Conservation (phyloP, 2,113 vertebrate species). For the Aldabrachelys gigantea region DNA sequence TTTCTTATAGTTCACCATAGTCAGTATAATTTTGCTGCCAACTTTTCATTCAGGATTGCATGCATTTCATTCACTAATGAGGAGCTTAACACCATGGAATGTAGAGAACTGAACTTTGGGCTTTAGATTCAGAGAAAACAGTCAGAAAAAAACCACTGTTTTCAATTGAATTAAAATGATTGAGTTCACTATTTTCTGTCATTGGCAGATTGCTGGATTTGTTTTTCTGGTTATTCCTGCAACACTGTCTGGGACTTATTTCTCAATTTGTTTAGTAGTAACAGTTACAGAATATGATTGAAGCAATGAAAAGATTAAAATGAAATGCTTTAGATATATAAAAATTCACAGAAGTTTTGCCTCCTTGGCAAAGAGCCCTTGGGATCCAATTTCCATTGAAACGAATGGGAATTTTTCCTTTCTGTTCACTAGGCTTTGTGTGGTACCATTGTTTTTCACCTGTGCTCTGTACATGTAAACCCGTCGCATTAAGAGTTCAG, state of each 20-base stretch:
- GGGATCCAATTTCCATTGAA: background rate
- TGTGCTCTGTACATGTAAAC: background rate
- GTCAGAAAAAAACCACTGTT: fast-evolving
- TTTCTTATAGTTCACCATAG: constrained; percentile 23
- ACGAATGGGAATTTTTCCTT: background rate
- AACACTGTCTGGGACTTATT: background rate
- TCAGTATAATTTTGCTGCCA: constrained; percentile 20
- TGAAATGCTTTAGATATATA: background rate
- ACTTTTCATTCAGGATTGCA: background rate
- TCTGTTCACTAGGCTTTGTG: background rate
- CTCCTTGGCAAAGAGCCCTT: background rate
- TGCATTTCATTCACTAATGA: constrained; percentile 37
- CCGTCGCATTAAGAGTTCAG: background rate
- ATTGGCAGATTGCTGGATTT: background rate
- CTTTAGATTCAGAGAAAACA: constrained; percentile 9
- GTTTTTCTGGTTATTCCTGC: background rate
- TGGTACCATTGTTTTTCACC: background rate
- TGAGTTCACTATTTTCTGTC: background rate
- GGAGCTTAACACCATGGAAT: constrained; percentile 32
- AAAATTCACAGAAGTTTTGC: background rate
- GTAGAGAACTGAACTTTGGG: background rate
- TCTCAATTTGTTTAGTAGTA: constrained; percentile 19
- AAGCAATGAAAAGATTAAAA: background rate
- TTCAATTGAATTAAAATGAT: background rate
- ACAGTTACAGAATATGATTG: constrained; percentile 14